Conservation (phyloP, 2,888 invertebrate genomes). For the Drosophila atripex region DNA sequence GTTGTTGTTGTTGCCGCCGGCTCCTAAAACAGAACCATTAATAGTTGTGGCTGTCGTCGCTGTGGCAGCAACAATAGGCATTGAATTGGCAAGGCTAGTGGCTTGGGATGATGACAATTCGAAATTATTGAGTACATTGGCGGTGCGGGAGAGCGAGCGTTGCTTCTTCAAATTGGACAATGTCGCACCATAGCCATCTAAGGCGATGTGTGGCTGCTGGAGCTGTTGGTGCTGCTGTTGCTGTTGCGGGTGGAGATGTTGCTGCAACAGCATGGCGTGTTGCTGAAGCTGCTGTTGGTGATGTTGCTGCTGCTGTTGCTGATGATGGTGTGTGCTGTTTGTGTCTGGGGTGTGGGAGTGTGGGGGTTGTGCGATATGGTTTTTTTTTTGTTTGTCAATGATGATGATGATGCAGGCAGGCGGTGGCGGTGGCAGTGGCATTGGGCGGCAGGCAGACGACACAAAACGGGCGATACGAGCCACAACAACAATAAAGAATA, state of each 20-base stretch:
- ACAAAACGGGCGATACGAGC: conserved; percentile 67
- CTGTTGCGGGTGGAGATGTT: conserved; percentile 43
- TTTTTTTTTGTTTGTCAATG: conserved; percentile 31
- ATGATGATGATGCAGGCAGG: conserved; percentile 20
- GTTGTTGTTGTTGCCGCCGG: conserved; percentile 83
- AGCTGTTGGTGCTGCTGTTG: conserved; percentile 59
- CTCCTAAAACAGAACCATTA: conserved; percentile 84
- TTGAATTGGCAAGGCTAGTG: conserved; percentile 36
- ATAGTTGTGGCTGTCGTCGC: conserved; percentile 54
- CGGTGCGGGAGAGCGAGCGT: conserved; percentile 90
- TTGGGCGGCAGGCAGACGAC: conserved; percentile 62
- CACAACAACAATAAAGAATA: conserved; percentile 53
- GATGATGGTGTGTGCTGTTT: conserved; percentile 73
- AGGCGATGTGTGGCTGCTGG: conserved; percentile 68
- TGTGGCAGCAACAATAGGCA: conserved; percentile 36
- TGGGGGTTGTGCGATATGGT: conserved; percentile 21
- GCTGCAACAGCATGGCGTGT: conserved; percentile 58
- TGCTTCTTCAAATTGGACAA: conserved; percentile 97
- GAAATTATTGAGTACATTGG: conserved; percentile 81
- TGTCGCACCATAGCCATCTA: conserved; percentile 85
- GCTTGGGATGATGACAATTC: conserved; percentile 58
- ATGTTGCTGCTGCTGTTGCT: conserved; percentile 60
- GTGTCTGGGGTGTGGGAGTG: conserved; percentile 66
- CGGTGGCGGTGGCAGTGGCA: conserved; percentile 54
- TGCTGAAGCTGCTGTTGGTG: conserved; percentile 65